A percentile compares a stretch with the other conserved stretches of the same genome.
Conservation (phyloP, 1,140 invertebrate genomes). For the Drosophila novamexicana region DNA sequence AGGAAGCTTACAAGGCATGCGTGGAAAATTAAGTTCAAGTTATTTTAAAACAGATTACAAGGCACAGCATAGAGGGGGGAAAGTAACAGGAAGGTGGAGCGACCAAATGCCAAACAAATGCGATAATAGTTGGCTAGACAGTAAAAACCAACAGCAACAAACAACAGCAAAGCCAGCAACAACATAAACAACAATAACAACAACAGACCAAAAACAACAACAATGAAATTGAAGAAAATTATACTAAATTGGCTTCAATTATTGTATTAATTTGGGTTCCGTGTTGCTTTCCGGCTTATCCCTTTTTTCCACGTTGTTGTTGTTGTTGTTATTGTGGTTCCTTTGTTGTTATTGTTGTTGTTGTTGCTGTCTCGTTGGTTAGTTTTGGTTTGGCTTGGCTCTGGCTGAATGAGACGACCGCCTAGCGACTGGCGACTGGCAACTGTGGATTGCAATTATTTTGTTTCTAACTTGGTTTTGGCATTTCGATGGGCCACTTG, state of each 20-base stretch:
- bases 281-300: constrained; percentile 84
- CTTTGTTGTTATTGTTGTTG: constrained; percentile 6
- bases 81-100: constrained; percentile 24
- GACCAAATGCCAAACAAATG: constrained; percentile 77
- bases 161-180: constrained; percentile 29
- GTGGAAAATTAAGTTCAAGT: constrained; percentile 55
- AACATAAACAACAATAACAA: constrained; percentile 38
- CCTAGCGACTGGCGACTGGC: constrained; percentile 25
- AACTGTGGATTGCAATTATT: constrained; percentile 58
- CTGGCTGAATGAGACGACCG: constrained; percentile 26
- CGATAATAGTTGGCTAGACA: constrained; percentile 81
- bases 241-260: constrained; percentile 84
- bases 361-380: constrained; percentile 40
- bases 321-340: constrained; percentile 4
- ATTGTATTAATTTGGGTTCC: constrained; percentile 84
- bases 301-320: constrained; percentile 63
- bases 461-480: constrained; percentile 75
- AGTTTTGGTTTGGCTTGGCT: constrained; percentile 44
- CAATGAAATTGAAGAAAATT: constrained; percentile 79
- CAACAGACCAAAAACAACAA: constrained; percentile 55
- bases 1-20: constrained; percentile 25
- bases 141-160: constrained; percentile 49
- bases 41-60: constrained; percentile 55
- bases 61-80: not conserved
- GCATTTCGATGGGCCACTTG: constrained; percentile 73